A percentile compares a stretch with the other conserved stretches of the same genome.
phyloP scores from a whole-genome alignment of 1,140 invertebrate genomes.

The Ips typographus region DNA sequence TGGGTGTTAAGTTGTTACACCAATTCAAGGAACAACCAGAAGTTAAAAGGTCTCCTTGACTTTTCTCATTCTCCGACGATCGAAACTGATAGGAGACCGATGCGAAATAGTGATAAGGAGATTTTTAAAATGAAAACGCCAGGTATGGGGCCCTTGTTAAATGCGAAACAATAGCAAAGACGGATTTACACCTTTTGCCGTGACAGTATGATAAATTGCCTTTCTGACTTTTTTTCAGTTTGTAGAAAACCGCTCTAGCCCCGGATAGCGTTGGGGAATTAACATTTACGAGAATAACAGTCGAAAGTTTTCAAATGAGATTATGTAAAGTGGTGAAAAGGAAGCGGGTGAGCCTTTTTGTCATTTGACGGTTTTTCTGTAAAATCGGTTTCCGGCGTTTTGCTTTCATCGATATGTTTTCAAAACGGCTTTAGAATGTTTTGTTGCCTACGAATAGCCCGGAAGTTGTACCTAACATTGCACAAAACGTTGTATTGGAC shows the following conservation, averaged over 20 bases:
- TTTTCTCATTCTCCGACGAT: background rate
- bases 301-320: background rate
- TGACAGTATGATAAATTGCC: conserved; percentile 16
- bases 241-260: background rate
- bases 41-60: background rate
- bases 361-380: no score
- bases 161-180: conserved; percentile 17
- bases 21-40: background rate
- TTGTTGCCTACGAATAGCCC: no score
- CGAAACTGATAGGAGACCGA: background rate
- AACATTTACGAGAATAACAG: conserved; percentile 1
- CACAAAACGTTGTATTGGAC: no score
- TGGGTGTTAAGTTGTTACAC: background rate
- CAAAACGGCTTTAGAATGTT: no score
- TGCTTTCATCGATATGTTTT: background rate
- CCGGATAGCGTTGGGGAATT: background rate
- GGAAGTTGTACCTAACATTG: no score
- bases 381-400: conserved; percentile 1
- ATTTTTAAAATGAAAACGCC: conserved; percentile 9
- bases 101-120: background rate
- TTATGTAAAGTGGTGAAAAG: background rate
- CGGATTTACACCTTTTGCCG: conserved; percentile 16
- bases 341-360: background rate
- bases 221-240: conserved; percentile 6
- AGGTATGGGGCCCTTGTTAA: conserved; percentile 18